These are phyloP conservation scores for Cyanoderma ruficeps DNA, from an alignment of 2,113 vertebrate species.

Conservation along the genomic window DNA sequence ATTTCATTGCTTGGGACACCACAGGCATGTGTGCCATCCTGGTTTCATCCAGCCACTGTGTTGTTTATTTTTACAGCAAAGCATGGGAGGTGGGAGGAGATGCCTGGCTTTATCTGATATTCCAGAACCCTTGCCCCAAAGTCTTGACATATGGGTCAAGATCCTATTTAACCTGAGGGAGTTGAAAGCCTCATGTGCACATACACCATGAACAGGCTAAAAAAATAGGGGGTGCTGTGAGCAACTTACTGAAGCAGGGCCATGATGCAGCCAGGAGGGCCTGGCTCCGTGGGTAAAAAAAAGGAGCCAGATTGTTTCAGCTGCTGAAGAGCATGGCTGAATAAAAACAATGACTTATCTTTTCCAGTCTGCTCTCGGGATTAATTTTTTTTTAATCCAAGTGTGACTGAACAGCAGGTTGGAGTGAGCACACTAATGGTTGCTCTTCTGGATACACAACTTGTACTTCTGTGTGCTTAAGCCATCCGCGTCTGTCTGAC, in stretches of 20 bases:
- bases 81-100: background rate
- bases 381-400: background rate
- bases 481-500: background rate
- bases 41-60: background rate
- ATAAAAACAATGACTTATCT: background rate
- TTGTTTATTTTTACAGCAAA: background rate
- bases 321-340: background rate
- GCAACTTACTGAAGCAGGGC: background rate
- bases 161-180: background rate
- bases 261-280: background rate
- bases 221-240: background rate
- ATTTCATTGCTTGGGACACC: background rate
- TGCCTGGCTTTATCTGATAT: background rate
- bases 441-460: background rate
- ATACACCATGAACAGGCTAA: fast-evolving
- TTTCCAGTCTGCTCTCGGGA: background rate
- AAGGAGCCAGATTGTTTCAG: background rate
- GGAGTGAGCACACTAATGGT: background rate
- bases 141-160: background rate
- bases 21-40: background rate
- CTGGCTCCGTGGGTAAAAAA: background rate
- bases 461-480: background rate
- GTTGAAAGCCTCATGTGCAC: background rate
- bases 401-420: background rate
- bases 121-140: background rate